Evolutionary conservation across 2,797 vertebrate genomes (phyloP), one percentile per base, ranked within the genome.

Genomic region (Anguilla megastoma): DNA sequence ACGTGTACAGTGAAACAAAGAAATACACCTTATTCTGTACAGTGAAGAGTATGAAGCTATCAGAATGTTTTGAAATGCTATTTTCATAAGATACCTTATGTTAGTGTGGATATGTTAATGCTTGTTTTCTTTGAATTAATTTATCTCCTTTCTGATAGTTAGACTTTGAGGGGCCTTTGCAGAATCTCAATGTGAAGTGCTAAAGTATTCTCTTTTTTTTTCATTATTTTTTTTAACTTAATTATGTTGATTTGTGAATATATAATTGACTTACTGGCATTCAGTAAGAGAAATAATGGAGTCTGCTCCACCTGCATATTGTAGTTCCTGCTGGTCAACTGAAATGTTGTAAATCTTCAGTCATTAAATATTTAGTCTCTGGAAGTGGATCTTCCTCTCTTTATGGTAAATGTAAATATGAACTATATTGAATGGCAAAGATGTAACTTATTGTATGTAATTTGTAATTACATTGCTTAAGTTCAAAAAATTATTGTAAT

Each of bases 381-480:
- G 63, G n/a, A 69, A 69, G 63, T 69, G n/a, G 63, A 69, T 27
- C 63, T 27, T 84, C 6, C 24, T 84, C 0, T 30, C 45, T 84
- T 52, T 88, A 45, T 86, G 88, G 56, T 88, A 86, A 41, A 52
- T 33, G 27, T 63, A 76, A 76, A 85, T 85, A 63, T 58, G 66
- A 66, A 79, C 27, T 56, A 52, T 86, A 69, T 83, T 52, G 79
- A 86, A 66, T 88, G 63, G 85, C 88, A 63, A 33, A 85, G 9
- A 58, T 58, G 48, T 63, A 12, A 63, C 54, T 79, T 63, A 66
- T 33, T 88, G 54, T 89, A 89, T 92, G 79, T 91, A 90, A 89
- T 89, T 85, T 27, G 52, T 90, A 86, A 87, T 79, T 89, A 79
- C 90, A 89, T 91, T 84, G 88, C 85, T 60, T 85, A 63, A 63